Evolutionary conservation across 2,113 vertebrate species (phyloP), one percentile per base, ranked within the genome.

Genomic region (Choloepus hoffmanni): DNA sequence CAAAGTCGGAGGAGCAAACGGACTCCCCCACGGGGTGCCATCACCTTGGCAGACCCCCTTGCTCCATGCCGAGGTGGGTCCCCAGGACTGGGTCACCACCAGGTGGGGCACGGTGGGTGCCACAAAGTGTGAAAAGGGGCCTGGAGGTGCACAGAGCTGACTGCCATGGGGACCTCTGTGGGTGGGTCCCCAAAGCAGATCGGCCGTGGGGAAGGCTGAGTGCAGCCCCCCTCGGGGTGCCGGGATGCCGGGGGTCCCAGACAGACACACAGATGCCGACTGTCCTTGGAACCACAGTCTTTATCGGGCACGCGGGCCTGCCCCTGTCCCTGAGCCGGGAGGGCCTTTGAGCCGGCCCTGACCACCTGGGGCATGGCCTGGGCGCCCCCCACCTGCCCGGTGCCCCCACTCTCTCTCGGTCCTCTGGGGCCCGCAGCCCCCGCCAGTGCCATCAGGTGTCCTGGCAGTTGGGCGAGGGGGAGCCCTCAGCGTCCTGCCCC

Each of bases 401-500:
- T 3, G 30, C 36, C 55, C 26, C 73, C 2, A 9, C 6, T 53
- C 50, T 8, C 30, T 36, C 83, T 65, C 0, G 0, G 58, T 92
- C 90, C 84, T 73, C 53, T 2, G 45, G 58, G 89, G 43, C 77
- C 36, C 0, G 0, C 0, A 63, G 79, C 67, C 93, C 90, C 8
- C 1, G 0, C 10, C 0, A 1, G 73, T 2, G 48, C 67, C 7
- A 9, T 98, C 97, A 98, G 70, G 96, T 82, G 28, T 98, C 97
- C 68, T 95, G 96, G 97, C 78, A 62, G 0, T 45, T 65, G 72
- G 94, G 89, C 2, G 40, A n/a, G 24, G 89, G 16, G 21, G 92
- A 70, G 48, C 77, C 48, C 0, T 97, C 92, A 0, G 65, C 45
- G 9, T 92, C 87, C 85, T 95, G 92, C 4, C 68, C 91, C 1